Conservation (phyloP, 1,140 invertebrate species). For the Drosophila virilis region DNA sequence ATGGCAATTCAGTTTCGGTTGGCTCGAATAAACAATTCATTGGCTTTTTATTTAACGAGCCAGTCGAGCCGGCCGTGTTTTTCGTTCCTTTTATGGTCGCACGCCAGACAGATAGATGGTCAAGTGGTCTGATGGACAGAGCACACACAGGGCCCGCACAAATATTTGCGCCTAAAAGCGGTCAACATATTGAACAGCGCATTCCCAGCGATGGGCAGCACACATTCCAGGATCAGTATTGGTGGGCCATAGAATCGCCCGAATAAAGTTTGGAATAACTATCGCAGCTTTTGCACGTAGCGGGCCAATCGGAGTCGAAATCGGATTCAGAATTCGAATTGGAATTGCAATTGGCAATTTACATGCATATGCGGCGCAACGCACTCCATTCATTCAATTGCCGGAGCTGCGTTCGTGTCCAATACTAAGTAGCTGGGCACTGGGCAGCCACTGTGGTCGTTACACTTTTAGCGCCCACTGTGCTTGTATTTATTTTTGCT, state of each 20-base stretch:
- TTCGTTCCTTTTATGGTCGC: conserved; percentile 46
- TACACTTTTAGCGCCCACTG: conserved; percentile 29
- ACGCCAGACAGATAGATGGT: conserved; percentile 17
- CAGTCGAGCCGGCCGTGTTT: conserved; percentile 21
- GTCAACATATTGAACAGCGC: conserved; percentile 38
- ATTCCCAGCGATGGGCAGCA: background rate
- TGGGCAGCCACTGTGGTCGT: conserved; percentile 4
- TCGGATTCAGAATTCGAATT: conserved; percentile 56
- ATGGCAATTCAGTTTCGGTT: conserved; percentile 31
- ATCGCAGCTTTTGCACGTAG: background rate
- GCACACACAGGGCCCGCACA: conserved; percentile 28
- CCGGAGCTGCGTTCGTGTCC: conserved; percentile 35
- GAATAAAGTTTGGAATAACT: conserved; percentile 9
- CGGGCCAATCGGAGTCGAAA: conserved; percentile 48
- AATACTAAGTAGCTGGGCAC: conserved; percentile 62
- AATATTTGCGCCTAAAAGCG: conserved; percentile 75
- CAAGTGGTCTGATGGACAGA: conserved; percentile 4
- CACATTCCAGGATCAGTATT: background rate
- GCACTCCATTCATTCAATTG: conserved; percentile 76
- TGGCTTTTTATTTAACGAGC: conserved; percentile 45
- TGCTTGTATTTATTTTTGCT: conserved; percentile 28
- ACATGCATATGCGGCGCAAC: conserved; percentile 75
- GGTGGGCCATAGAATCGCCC: conserved; percentile 1
- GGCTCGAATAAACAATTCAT: conserved; percentile 40
- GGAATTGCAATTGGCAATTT: conserved; percentile 75